phyloP scores from a whole-genome alignment of 2,113 vertebrate genomes.

The Peucedramus taeniatus region DNA sequence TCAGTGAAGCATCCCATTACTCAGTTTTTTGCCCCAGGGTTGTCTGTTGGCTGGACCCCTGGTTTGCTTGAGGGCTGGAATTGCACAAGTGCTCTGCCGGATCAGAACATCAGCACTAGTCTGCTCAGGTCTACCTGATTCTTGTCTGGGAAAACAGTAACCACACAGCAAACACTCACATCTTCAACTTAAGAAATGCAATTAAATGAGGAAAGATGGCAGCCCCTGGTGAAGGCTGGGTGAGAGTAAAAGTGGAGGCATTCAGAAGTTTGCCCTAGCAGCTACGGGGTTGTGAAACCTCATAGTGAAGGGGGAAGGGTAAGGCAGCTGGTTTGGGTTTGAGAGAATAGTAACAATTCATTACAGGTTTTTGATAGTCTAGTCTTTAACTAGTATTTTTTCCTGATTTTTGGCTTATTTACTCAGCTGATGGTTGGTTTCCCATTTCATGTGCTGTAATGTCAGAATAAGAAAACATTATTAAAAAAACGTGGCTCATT shows the following conservation, averaged over 20 bases:
- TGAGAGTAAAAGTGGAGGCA: neutral
- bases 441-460: neutral
- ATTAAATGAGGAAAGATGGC: neutral
- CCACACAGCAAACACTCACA: neutral
- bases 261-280: neutral
- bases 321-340: neutral
- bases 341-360: neutral
- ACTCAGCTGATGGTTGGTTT: neutral
- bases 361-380: neutral
- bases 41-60: neutral
- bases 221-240: neutral
- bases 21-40: neutral
- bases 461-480: neutral
- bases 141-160: neutral
- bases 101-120: neutral
- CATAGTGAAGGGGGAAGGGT: neutral
- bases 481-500: neutral
- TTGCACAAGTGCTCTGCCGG: neutral
- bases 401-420: neutral
- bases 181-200: neutral
- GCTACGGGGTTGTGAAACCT: neutral
- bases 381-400: neutral
- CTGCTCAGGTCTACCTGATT: neutral
- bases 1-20: neutral
- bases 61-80: neutral